A percentile compares a stretch with the other conserved stretches of the same genome.
These are phyloP conservation scores for Scomber japonicus DNA, from an alignment of 2,113 vertebrate species.

Conservation along the genomic window DNA sequence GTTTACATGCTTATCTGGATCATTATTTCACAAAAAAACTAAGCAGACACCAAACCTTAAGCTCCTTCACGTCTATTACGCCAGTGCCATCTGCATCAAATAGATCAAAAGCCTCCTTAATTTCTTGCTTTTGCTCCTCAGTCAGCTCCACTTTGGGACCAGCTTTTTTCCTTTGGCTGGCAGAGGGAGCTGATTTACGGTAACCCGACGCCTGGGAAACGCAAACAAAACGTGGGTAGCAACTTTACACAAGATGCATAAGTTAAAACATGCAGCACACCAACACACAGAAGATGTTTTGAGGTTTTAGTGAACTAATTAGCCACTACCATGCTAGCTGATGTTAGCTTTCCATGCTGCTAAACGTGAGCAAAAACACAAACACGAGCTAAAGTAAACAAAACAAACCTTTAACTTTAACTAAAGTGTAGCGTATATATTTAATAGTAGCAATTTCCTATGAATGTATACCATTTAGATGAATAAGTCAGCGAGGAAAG, in stretches of 20 bases:
- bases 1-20: too few species aligned
- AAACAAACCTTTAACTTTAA: background rate
- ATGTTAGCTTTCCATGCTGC: conserved; percentile 1
- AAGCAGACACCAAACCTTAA: conserved; percentile 86
- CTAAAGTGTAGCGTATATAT: too few species aligned
- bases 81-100: conserved; percentile 93
- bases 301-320: background rate
- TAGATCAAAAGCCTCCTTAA: conserved; percentile 94
- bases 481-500: background rate
- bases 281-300: background rate
- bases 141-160: conserved; percentile 88
- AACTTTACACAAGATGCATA: background rate
- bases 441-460: background rate
- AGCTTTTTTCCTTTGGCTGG: conserved; percentile 84
- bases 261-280: background rate
- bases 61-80: conserved; percentile 92
- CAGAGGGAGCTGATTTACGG: conserved; percentile 78
- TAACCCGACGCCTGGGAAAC: conserved; percentile 86
- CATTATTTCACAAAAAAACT: too few species aligned
- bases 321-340: too few species aligned
- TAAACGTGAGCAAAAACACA: too few species aligned
- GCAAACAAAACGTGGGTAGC: background rate
- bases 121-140: conserved; percentile 93
- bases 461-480: conserved; percentile 61
- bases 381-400: background rate